Evolutionary conservation across 2,113 vertebrate genomes (phyloP).

Genomic region (Petrocephalus zakoni): DNA sequence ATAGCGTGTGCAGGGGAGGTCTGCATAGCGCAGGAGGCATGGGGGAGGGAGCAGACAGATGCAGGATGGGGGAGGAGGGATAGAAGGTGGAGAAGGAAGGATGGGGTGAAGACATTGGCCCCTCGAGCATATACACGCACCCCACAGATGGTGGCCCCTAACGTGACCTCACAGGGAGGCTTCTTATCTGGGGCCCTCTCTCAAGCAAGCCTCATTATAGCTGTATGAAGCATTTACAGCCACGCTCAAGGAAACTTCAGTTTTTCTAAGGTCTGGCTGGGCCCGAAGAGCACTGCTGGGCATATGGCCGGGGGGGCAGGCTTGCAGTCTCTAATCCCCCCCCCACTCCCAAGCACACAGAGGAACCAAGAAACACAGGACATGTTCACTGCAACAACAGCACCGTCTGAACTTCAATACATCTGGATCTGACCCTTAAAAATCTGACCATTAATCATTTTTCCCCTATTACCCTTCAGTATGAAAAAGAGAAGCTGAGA

Average conservation of each 20-base stretch:
- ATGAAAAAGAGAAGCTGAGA: not conserved
- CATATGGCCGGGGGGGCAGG: not conserved
- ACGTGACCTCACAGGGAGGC: not conserved
- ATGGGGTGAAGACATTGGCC: not conserved
- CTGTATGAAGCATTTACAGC: not conserved
- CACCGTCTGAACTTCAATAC: not conserved
- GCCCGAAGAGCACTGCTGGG: not conserved
- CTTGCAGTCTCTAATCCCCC: no score
- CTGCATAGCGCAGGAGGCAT: not conserved
- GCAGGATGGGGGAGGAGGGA: not conserved
- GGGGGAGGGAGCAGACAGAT: not conserved
- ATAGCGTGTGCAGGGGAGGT: not conserved
- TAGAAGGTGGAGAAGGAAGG: not conserved
- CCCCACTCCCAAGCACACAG: not conserved
- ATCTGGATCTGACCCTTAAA: not conserved
- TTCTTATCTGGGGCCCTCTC: not conserved
- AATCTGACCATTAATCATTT: not conserved
- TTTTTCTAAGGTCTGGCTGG: not conserved
- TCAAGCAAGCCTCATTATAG: not conserved
- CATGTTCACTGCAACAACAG: not conserved
- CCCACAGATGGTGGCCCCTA: not conserved
- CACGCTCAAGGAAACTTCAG: not conserved
- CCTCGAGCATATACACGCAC: not conserved
- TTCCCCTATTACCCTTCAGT: not conserved
- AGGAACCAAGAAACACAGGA: not conserved